Base-by-base conservation (phyloP, 1,140 invertebrate genomes). In the Drosophila nigromelanica region DNA sequence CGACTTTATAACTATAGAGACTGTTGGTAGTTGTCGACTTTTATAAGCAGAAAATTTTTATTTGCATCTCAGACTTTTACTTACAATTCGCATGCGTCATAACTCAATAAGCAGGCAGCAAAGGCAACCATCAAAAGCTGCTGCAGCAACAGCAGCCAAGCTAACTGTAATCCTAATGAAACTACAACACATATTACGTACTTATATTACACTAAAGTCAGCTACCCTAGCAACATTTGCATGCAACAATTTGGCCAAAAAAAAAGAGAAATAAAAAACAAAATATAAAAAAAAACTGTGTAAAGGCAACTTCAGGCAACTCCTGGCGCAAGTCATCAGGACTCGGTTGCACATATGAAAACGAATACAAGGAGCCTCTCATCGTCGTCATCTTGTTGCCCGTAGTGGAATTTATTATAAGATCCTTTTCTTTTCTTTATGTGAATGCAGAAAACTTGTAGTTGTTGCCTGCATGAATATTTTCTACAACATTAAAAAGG, bases 141-240 rank as follows among this genome's bases (percentile, higher is more conserved):
- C 51, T 43, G 71, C 61, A 51, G 27, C 66, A 56, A 39, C 30
- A 42, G 47, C 43, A 51, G 27, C 47, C 18, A 37, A 73, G 78
- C 82, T 87, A 86, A 80, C 83, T 89, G 85, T 85, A 89, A 89
- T 89, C 87, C 87, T 90, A 90, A 90, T 90, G 87, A 90, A 90
- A 90, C 87, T 90, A 90, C 82, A 90, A 78, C 75, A 85, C 85
- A 89, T 59, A 74, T 67, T 51, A 68, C 67, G 39, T 69, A 56
- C 50, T 52, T 52, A 30, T 68, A 62, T 61, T 56, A 50, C 60
- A 30, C 50, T 42, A 18, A 55, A 47, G 56, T 39, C 18, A 42
- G 40, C 37, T 33, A 39, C 62, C 69, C 48, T 66, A 40, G 72
- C 43, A 59, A 67, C 78, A 87, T 89, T 89, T 81, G 76, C 87